phyloP scores from a whole-genome alignment of 2,113 vertebrate genomes.

The Boulengeromyrus knoepffleri region DNA sequence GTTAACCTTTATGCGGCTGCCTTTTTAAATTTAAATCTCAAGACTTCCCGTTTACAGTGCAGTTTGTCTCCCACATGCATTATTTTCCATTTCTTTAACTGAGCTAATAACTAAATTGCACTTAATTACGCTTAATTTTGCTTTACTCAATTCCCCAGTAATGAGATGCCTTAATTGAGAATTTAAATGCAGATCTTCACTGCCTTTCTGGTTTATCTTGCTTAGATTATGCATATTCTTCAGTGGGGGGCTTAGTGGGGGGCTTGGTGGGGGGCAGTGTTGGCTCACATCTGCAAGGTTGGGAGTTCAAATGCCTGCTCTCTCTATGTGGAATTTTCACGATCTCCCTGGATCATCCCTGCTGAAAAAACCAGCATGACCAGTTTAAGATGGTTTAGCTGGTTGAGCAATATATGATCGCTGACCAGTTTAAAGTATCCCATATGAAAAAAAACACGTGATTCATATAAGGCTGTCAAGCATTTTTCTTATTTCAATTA shows the following conservation, averaged over 20 bases:
- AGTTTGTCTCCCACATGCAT: neutral
- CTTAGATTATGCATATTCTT: neutral
- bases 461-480: neutral
- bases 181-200: neutral
- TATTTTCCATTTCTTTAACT: neutral
- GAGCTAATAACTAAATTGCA: neutral
- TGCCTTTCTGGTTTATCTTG: neutral
- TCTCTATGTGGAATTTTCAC: neutral
- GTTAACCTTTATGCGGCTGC: neutral
- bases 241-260: neutral
- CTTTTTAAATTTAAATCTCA: neutral
- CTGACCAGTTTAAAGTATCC: too few species aligned
- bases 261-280: neutral
- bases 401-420: neutral
- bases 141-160: neutral
- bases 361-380: neutral
- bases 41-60: neutral
- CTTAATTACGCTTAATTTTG: neutral
- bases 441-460: too few species aligned
- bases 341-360: neutral
- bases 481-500: neutral
- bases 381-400: neutral
- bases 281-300: neutral
- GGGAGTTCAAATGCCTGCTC: neutral
- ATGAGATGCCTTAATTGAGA: neutral